Evolutionary conservation across 2,888 invertebrate genomes (phyloP), one percentile per base, ranked within the genome.

Genomic region (Amphiduros pacificus): DNA sequence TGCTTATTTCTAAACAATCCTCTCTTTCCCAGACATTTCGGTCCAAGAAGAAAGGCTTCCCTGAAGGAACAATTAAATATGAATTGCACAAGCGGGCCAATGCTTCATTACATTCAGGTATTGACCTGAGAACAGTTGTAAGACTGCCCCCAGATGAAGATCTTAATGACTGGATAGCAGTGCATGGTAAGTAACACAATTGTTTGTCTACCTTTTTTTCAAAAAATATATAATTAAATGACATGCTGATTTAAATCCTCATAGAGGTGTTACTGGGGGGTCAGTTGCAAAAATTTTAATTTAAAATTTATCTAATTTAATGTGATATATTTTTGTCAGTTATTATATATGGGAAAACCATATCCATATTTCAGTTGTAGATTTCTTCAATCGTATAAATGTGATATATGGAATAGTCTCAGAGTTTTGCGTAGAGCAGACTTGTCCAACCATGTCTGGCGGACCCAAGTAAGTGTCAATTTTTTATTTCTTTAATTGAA

Each of bases 351-450:
- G n/a, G n/a, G n/a, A n/a, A n/a, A n/a, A n/a, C 22, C 44, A 9
- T 44, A 6, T 48, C 31, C 54, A 59, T 61, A 14, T 85, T 86
- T 58, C 82, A 93, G 93, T 94, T 72, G 94, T 94, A 32, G 94
- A 94, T 79, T 94, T 94, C 81, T 94, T 94, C 84, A 94, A 94
- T 82, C 88, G 94, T 74, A 93, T 94, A 71, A 94, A 94, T 84
- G 84, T 94, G 51, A 91, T 94, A 71, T 94, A 94, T 83, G 94
- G 94, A 9, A 93, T 93, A 0, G 89, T 93, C 32, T 90, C 89
- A 79, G 78, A 83, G 76, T 91, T 89, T 77, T 94, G 94, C 79
- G 91, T 90, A 41, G 89, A 89, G 67, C 87, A 88, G 63, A 88
- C 90, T 1, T 94, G 94, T 78, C 93, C 94, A 0, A 91, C 91